phyloP scores from a whole-genome alignment of 2,797 vertebrate genomes.

The Orientallactaga sibirica region DNA sequence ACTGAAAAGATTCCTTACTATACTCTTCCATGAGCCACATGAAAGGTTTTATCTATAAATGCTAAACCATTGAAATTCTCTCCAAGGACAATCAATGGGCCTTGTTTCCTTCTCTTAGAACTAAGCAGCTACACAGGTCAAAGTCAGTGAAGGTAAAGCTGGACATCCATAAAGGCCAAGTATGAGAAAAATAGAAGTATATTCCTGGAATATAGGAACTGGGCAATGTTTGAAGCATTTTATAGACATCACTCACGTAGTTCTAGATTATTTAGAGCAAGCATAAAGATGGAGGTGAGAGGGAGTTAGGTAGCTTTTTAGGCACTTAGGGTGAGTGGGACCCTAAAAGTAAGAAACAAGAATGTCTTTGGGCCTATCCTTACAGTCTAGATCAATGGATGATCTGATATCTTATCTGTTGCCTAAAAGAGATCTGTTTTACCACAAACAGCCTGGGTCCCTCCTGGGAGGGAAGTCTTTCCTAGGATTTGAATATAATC shows the following conservation, averaged over 20 bases:
- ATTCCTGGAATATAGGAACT: not conserved
- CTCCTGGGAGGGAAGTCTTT: too few relatives aligned
- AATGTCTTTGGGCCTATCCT: too few relatives aligned
- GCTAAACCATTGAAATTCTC: not conserved
- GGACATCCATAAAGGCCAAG: not conserved
- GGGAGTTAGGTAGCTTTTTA: too few relatives aligned
- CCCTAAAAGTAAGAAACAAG: too few relatives aligned
- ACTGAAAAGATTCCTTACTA: not conserved
- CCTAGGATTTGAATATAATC: too few relatives aligned
- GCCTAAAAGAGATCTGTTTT: too few relatives aligned
- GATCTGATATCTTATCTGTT: too few relatives aligned
- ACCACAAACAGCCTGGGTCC: too few relatives aligned
- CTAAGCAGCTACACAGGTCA: not conserved
- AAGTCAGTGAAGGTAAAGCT: not conserved
- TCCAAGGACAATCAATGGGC: not conserved
- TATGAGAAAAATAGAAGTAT: not conserved
- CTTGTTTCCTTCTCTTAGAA: not conserved
- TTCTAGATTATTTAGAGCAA: not conserved
- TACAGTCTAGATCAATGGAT: too few relatives aligned
- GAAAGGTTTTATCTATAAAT: not conserved
- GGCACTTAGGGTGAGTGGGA: too few relatives aligned
- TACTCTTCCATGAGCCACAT: not conserved
- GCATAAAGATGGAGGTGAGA: not conserved
- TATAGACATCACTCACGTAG: not conserved
- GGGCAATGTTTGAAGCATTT: not conserved